phyloP scores from a whole-genome alignment of 2,888 invertebrate species.

The Aporophyla nigra region DNA sequence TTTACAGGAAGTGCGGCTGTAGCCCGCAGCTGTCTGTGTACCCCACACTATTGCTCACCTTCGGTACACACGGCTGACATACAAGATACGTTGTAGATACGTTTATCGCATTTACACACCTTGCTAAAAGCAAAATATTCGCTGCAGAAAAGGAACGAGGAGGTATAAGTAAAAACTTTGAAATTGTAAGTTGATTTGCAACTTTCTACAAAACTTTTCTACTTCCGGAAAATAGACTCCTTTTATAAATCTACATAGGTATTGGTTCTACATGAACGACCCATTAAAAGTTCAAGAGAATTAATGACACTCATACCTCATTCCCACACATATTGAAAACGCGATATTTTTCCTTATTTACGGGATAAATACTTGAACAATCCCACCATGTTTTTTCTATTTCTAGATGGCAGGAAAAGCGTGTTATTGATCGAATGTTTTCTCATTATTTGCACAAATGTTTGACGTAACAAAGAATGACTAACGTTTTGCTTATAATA shows the following conservation, averaged over 20 bases:
- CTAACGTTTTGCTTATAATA: slow-evolving; percentile 4
- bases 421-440: slow-evolving; percentile 38
- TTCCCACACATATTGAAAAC: slow-evolving; percentile 23
- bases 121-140: slow-evolving; percentile 39
- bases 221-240: neutral
- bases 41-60: slow-evolving; percentile 62
- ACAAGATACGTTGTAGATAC: slow-evolving; percentile 35
- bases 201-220: neutral
- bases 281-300: slow-evolving; percentile 10
- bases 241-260: neutral
- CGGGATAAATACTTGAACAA: slow-evolving; percentile 15
- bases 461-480: slow-evolving; percentile 19
- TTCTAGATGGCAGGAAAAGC: slow-evolving; percentile 31
- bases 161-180: neutral
- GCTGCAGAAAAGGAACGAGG: neutral
- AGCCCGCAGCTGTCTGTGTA: slow-evolving; percentile 79
- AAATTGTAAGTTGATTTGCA: neutral
- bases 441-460: slow-evolving; percentile 16
- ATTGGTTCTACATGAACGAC: neutral
- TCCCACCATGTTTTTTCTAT: slow-evolving; percentile 36
- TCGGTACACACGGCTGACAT: slow-evolving; percentile 48
- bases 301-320: slow-evolving; percentile 2
- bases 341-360: slow-evolving; percentile 50
- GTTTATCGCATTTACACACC: slow-evolving; percentile 48
- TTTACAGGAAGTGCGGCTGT: slow-evolving; percentile 85